phyloP scores from a whole-genome alignment of 1,140 invertebrate species.

The Temnothorax curvispinosus region DNA sequence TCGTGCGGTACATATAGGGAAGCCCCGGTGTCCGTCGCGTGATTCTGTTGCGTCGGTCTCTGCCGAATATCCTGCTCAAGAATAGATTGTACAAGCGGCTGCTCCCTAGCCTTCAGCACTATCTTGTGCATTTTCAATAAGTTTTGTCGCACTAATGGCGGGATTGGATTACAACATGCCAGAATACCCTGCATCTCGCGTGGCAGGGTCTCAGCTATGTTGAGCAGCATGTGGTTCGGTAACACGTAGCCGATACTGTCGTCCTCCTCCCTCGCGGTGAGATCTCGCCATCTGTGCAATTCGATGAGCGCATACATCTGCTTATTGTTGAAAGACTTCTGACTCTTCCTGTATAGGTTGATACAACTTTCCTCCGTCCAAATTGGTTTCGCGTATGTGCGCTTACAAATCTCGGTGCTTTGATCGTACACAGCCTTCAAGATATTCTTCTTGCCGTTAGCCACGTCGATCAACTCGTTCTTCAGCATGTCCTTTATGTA shows the following conservation, averaged over 20 bases:
- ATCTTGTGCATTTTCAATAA: conserved; percentile 92
- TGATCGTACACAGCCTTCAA: conserved; percentile 90
- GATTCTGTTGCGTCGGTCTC: conserved; percentile 83
- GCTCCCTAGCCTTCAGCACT: conserved; percentile 91
- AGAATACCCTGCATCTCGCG: conserved; percentile 97
- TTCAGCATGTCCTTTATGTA: conserved; percentile 95
- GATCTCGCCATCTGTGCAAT: conserved; percentile 96
- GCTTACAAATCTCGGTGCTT: conserved; percentile 91
- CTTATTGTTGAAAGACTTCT: conserved; percentile 93
- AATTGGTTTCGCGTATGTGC: conserved; percentile 93
- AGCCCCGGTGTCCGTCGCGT: conserved; percentile 85
- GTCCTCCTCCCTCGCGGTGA: conserved; percentile 93
- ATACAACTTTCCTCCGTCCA: conserved; percentile 91
- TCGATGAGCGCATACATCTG: conserved; percentile 94
- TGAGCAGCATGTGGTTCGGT: conserved; percentile 97
- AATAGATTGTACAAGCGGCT: conserved; percentile 89
- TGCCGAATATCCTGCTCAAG: conserved; percentile 85
- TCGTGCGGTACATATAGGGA: conserved; percentile 90
- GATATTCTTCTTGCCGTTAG: conserved; percentile 90
- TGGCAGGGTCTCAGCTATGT: conserved; percentile 96
- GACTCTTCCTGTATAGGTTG: conserved; percentile 91
- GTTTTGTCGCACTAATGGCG: conserved; percentile 93
- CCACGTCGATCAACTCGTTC: conserved; percentile 91
- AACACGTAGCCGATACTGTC: conserved; percentile 97
- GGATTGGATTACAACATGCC: conserved; percentile 97